Evolutionary conservation across 2,797 vertebrate species (phyloP).

Genomic region (Pagetopsis macropterus): DNA sequence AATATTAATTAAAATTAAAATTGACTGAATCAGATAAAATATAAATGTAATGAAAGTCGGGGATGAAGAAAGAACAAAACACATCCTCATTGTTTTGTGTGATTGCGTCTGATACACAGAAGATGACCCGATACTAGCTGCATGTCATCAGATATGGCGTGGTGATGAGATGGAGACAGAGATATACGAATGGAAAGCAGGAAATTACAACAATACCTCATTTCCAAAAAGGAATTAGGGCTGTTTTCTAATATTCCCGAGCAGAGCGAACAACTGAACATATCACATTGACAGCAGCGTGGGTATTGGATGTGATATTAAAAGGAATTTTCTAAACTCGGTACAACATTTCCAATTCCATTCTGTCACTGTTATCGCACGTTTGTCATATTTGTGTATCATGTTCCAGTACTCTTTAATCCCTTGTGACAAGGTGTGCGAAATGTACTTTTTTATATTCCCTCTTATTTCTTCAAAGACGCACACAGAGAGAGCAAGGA

Average conservation of each 20-base stretch:
- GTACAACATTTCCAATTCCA: slow-evolving; percentile 71
- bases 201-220: slow-evolving; percentile 35
- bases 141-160: background rate
- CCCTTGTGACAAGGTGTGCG: slow-evolving; percentile 69
- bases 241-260: slow-evolving; percentile 38
- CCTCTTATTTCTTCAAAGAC: slow-evolving; percentile 59
- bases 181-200: slow-evolving; percentile 8
- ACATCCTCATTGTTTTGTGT: background rate
- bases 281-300: slow-evolving; percentile 62
- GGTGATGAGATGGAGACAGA: slow-evolving; percentile 10
- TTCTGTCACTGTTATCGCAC: slow-evolving; percentile 70
- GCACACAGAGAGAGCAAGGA: slow-evolving; percentile 45
- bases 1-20: background rate
- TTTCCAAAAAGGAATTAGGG: slow-evolving; percentile 27
- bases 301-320: slow-evolving; percentile 57
- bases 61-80: background rate
- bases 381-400: slow-evolving; percentile 75
- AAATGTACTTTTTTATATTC: slow-evolving; percentile 58
- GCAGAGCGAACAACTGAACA: slow-evolving; percentile 39
- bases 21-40: background rate
- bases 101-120: background rate
- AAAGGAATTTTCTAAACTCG: slow-evolving; percentile 62
- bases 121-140: background rate
- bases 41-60: background rate
- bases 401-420: slow-evolving; percentile 71